Conservation (phyloP, 2,888 invertebrate species). For the Cyclophora punctaria region DNA sequence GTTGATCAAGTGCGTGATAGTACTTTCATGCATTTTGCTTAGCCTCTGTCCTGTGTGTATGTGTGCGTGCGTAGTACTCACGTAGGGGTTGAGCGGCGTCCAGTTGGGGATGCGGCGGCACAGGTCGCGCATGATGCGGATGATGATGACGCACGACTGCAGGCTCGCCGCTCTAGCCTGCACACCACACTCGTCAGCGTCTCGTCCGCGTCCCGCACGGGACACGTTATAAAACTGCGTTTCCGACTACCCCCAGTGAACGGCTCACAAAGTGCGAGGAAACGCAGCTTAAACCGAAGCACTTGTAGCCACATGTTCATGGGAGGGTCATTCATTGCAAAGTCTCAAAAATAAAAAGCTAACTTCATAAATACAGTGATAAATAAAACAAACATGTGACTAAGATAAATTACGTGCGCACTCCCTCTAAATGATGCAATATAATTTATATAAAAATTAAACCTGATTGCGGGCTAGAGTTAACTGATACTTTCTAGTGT, state of each 20-base stretch:
- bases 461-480: background rate
- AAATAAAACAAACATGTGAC: slow-evolving; percentile 69
- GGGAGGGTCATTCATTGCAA: slow-evolving; percentile 35
- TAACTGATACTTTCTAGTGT: background rate
- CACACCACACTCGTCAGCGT: slow-evolving; percentile 15
- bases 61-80: slow-evolving; percentile 60
- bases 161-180: slow-evolving; percentile 96
- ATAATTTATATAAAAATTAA: slow-evolving; percentile 1
- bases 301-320: slow-evolving; percentile 72
- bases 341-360: slow-evolving; percentile 28
- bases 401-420: slow-evolving; percentile 62
- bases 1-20: background rate
- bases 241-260: slow-evolving; percentile 44
- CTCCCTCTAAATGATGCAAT: slow-evolving; percentile 34
- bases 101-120: slow-evolving; percentile 96
- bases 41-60: background rate
- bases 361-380: slow-evolving; percentile 19
- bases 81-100: slow-evolving; percentile 95
- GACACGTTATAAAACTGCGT: slow-evolving; percentile 42
- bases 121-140: slow-evolving; percentile 95
- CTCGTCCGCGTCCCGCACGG: slow-evolving; percentile 2
- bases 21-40: no score
- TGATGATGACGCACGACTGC: slow-evolving; percentile 97
- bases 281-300: slow-evolving; percentile 58
- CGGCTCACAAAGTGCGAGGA: slow-evolving; percentile 55